Evolutionary conservation across 2,113 vertebrate species (phyloP).

Genomic region (Pollachius pollachius): DNA sequence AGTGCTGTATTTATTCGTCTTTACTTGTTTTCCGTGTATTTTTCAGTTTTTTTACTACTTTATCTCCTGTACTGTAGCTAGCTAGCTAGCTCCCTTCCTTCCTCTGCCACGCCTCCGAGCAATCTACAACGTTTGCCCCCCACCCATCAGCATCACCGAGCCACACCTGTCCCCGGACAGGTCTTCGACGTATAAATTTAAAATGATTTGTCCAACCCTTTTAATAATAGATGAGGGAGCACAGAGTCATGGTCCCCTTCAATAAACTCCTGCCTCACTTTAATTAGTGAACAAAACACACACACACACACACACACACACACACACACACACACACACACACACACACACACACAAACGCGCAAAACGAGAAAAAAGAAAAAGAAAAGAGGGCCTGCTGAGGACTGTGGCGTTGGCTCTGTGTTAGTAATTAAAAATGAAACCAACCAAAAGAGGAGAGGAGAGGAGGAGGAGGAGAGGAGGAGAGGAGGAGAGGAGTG

Average conservation of each 20-base stretch:
- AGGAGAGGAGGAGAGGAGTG: constrained; percentile 69
- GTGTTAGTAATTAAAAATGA: constrained; percentile 92
- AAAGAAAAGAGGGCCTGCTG: constrained; percentile 77
- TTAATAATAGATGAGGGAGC: constrained; percentile 89
- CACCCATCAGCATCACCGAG: constrained; percentile 43
- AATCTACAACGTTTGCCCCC: constrained; percentile 8
- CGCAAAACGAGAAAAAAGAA: not conserved
- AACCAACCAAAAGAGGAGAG: constrained; percentile 81
- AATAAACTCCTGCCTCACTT: constrained; percentile 88
- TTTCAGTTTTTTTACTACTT: constrained; percentile 28
- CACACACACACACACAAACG: not conserved
- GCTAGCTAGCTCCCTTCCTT: not conserved
- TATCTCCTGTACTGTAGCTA: not conserved
- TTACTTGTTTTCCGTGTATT: constrained; percentile 19
- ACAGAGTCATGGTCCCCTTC: constrained; percentile 82
- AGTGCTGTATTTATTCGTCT: not conserved
- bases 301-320: constrained; percentile 1
- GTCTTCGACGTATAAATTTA: constrained; percentile 87
- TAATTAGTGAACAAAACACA: constrained; percentile 88
- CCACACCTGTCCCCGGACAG: constrained; percentile 77
- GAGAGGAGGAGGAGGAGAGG: constrained; percentile 68
- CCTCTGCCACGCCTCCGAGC: constrained; percentile 17
- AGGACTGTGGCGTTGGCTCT: constrained; percentile 84
- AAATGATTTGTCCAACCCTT: constrained; percentile 90
- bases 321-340: constrained; percentile 1